phyloP scores from a whole-genome alignment of 53 echinoderm and acorn worm genomes.

The Arbacia lixula region DNA sequence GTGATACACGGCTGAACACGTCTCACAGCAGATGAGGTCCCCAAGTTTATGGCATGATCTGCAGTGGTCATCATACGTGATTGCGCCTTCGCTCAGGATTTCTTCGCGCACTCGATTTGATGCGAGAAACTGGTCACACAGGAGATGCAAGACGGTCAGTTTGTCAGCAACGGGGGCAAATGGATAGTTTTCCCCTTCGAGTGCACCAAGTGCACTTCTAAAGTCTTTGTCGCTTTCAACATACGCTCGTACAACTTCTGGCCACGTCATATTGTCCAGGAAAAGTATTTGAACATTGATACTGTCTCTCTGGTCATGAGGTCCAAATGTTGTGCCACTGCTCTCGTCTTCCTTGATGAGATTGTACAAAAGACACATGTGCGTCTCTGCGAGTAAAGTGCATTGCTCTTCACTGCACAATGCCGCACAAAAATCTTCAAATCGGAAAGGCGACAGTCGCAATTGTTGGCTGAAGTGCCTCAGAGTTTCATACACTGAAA shows the following conservation, averaged over 20 bases:
- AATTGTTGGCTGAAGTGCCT: conserved; percentile 93
- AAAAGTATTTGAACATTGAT: conserved; percentile 93
- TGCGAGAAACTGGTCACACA: conserved; percentile 92
- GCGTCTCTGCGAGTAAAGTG: conserved; percentile 84
- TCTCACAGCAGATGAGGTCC: conserved; percentile 96
- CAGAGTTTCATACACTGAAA: conserved; percentile 92
- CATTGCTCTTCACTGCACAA: conserved; percentile 92
- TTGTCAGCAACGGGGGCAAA: conserved; percentile 82
- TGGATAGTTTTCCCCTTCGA: conserved; percentile 90
- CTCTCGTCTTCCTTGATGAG: conserved; percentile 88
- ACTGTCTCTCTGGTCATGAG: conserved; percentile 95
- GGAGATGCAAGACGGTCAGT: conserved; percentile 83
- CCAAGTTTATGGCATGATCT: conserved; percentile 95
- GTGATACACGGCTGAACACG: conserved; percentile 98
- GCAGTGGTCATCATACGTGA: conserved; percentile 98
- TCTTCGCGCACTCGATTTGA: conserved; percentile 96
- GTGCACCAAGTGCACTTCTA: conserved; percentile 58
- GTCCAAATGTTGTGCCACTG: conserved; percentile 93
- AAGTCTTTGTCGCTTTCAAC: conserved; percentile 95
- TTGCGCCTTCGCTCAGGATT: conserved; percentile 96
- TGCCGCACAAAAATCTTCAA: conserved; percentile 98
- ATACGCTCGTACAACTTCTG: conserved; percentile 85
- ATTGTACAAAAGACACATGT: conserved; percentile 80
- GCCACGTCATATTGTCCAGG: conserved; percentile 98
- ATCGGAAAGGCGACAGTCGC: conserved; percentile 91